phyloP scores from a whole-genome alignment of 2,797 vertebrate species.

The Helostoma temminkii region DNA sequence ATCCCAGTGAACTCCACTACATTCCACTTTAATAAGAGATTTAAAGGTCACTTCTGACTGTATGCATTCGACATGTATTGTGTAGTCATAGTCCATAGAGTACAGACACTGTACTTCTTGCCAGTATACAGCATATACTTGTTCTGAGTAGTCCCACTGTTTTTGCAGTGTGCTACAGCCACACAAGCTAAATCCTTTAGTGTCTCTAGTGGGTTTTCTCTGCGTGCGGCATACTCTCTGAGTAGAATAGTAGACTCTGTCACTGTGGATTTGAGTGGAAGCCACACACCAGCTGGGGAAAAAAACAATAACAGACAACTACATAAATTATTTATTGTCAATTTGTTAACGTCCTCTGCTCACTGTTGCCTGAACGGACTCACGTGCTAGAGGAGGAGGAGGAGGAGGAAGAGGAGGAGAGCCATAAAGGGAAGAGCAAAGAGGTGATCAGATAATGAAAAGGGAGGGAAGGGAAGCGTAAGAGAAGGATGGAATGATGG shows the following conservation, averaged over 20 bases:
- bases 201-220: conserved; percentile 1
- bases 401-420: too few species aligned
- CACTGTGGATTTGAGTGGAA: conserved; percentile 4
- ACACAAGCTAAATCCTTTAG: background rate
- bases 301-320: conserved; percentile 47
- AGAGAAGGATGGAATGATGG: conserved; percentile 2
- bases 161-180: conserved; percentile 8
- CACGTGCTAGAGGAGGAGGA: conserved; percentile 21
- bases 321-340: conserved; percentile 59
- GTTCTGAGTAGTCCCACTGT: background rate
- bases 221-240: background rate
- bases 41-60: background rate
- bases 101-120: background rate
- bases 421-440: background rate
- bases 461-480: background rate
- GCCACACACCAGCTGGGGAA: conserved; percentile 1
- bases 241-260: background rate
- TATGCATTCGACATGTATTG: too few species aligned
- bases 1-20: background rate
- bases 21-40: background rate
- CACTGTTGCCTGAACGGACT: conserved; percentile 33
- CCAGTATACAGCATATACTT: background rate
- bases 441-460: background rate
- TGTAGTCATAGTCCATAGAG: too few species aligned
- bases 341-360: conserved; percentile 57